Conservation (phyloP, 1,140 invertebrate genomes). For the Ostrea denselamellosa region DNA sequence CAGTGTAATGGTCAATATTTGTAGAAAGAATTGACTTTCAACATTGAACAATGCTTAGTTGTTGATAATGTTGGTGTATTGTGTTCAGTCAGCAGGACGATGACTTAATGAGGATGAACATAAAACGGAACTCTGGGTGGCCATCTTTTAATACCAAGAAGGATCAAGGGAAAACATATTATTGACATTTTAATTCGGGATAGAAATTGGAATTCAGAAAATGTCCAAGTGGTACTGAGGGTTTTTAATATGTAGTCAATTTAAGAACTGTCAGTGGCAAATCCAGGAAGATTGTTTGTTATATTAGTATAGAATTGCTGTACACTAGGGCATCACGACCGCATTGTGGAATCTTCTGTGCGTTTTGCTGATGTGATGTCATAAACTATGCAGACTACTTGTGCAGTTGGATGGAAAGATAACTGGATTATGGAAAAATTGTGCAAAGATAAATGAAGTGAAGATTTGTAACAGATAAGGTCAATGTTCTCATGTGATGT, state of each 20-base stretch:
- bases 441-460: not conserved
- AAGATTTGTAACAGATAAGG: not conserved
- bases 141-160: constrained; percentile 61
- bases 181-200: constrained; percentile 45
- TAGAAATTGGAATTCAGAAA: not conserved
- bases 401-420: not conserved
- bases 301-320: not conserved
- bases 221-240: not conserved
- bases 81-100: constrained; percentile 17
- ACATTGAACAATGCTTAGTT: not conserved
- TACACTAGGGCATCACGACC: not conserved
- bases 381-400: not conserved
- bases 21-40: not conserved
- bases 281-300: not conserved
- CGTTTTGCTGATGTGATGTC: not conserved
- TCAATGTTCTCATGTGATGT: not conserved
- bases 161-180: constrained; percentile 62
- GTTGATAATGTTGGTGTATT: not conserved
- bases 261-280: not conserved
- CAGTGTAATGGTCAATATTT: not conserved
- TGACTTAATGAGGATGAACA: constrained; percentile 53
- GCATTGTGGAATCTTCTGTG: not conserved
- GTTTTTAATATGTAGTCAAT: not conserved
- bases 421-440: not conserved
- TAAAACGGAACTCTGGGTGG: constrained; percentile 64